phyloP scores from a whole-genome alignment of 2,888 invertebrate genomes.

The Agonopterix arenella region DNA sequence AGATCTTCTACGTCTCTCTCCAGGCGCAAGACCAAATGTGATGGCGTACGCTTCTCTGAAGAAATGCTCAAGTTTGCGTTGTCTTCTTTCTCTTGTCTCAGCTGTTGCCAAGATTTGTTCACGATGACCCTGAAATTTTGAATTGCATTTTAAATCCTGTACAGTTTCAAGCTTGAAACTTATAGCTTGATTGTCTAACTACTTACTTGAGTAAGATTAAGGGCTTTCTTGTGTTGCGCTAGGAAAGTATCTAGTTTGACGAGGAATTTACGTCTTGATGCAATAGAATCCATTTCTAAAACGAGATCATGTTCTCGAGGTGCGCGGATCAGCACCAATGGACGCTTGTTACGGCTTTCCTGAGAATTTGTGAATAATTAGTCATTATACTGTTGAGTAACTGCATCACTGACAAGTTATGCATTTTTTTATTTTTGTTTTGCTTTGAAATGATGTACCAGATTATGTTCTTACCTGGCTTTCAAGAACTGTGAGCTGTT shows the following conservation, averaged over 20 bases:
- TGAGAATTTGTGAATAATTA: constrained; percentile 27
- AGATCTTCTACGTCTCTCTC: constrained; percentile 86
- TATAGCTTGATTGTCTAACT: not conserved
- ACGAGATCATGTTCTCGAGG: constrained; percentile 95
- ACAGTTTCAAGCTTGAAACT: too few relatives aligned
- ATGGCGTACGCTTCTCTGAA: constrained; percentile 97
- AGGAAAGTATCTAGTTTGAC: constrained; percentile 92
- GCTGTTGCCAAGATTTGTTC: constrained; percentile 94
- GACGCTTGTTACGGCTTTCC: constrained; percentile 84
- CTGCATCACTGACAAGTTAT: too few relatives aligned
- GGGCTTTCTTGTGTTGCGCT: constrained; percentile 87
- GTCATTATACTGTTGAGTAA: not conserved
- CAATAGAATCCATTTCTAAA: constrained; percentile 90
- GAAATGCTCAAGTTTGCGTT: constrained; percentile 94
- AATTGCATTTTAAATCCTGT: not conserved
- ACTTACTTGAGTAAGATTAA: constrained; percentile 82
- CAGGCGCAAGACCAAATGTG: constrained; percentile 92
- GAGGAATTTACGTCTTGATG: constrained; percentile 89
- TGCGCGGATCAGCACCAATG: constrained; percentile 87
- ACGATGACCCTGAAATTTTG: constrained; percentile 76
- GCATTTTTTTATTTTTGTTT: too few relatives aligned
- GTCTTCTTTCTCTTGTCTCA: constrained; percentile 95
- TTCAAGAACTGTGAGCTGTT: constrained; percentile 90
- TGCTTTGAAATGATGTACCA: too few relatives aligned
- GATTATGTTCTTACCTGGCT: constrained; percentile 80